Percentiles rank a stretch among this genome's conserved stretches.
phyloP scores from a whole-genome alignment of 2,797 vertebrate species.

The Phoeniculus purpureus region DNA sequence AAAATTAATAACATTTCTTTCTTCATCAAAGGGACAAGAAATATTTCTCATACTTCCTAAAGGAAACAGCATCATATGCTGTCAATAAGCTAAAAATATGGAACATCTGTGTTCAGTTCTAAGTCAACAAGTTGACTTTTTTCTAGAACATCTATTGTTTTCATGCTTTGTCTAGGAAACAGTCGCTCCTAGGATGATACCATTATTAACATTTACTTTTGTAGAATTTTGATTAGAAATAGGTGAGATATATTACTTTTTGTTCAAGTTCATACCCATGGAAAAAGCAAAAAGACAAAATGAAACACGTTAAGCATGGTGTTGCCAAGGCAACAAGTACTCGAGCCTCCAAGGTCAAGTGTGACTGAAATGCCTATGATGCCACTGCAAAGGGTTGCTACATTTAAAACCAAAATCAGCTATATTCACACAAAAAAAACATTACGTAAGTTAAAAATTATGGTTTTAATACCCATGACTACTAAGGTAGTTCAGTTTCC shows the following conservation, averaged over 20 bases:
- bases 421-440: background rate
- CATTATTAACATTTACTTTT: background rate
- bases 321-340: constrained; percentile 68
- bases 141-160: background rate
- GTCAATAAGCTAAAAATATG: background rate
- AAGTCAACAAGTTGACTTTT: background rate
- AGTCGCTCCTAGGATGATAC: background rate
- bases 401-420: constrained; percentile 63
- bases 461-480: constrained; percentile 53
- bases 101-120: background rate
- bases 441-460: background rate
- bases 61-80: background rate
- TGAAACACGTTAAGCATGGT: constrained; percentile 8
- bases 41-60: background rate
- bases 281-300: constrained; percentile 32
- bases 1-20: background rate
- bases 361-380: constrained; percentile 40
- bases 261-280: constrained; percentile 1
- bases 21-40: background rate
- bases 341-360: constrained; percentile 44
- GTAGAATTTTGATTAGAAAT: background rate
- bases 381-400: constrained; percentile 7
- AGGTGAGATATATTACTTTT: background rate
- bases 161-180: background rate
- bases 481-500: constrained; percentile 59